Base-by-base conservation (phyloP, 2,113 vertebrate genomes). In the Prionailurus bengalensis region DNA sequence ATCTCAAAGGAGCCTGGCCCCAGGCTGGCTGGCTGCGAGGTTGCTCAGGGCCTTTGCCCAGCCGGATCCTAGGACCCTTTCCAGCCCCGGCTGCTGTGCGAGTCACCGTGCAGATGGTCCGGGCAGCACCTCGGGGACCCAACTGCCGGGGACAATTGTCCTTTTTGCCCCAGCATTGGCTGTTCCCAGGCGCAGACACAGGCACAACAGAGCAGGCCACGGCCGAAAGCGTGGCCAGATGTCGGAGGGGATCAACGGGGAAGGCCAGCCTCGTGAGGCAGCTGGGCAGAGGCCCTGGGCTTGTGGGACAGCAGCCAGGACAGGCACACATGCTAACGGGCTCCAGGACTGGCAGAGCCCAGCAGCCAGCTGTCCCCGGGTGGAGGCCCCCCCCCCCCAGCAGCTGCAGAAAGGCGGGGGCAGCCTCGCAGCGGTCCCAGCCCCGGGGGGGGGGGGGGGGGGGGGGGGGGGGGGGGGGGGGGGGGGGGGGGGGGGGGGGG, bases 11-110 rank as follows among this genome's bases (percentile, higher is more conserved):
- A 81, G 12, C n/a, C 71, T 36, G 48, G 80, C 80, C 73, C 36
- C 14, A 27, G 58, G 1, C 1, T 0, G 33, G 65, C 0, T 6
- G 33, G 31, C 2, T 0, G 3, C 45, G n/a, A 48, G 4, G 73
- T 17, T 5, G 6, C 55, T 19, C 2, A 36, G 66, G 89, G 76
- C 8, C 48, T 73, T 48, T 79, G 8, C 48, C n/a, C 66, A 39
- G 73, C 36, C 61, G 55, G n/a, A 36, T 14, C 7, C 68, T 13
- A 7, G 31, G 70, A 1, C 9, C 53, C 10, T 84, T 63, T 42
- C 66, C 73, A 94, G 91, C 36, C 91, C 80, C 81, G 78, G 93
- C 93, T 96, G 98, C 95, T 5, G 29, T 1, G 0, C 36, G 45
- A 82, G 66, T 91, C 93, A 63, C 27, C 0, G 0, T 5, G 78